Conservation (phyloP, 1,140 invertebrate genomes). For the Rhyacophila brunnea region DNA sequence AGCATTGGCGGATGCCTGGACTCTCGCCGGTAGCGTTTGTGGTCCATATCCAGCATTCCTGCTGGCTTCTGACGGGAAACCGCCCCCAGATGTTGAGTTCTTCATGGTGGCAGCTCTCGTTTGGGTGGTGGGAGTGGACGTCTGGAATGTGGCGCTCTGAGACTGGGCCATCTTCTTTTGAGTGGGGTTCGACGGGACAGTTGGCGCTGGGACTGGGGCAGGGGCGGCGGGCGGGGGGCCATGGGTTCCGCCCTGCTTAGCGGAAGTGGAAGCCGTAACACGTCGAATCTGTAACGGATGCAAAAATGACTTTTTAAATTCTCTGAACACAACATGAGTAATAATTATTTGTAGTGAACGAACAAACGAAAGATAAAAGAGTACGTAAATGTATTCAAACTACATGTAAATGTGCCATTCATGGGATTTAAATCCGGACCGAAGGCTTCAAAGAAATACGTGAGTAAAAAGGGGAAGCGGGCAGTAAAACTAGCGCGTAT, state of each 20-base stretch:
- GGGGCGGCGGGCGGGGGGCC: constrained; percentile 64
- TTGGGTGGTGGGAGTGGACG: constrained; percentile 39
- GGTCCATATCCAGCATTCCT: constrained; percentile 52
- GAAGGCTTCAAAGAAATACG: no score
- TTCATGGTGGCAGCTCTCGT: constrained; percentile 42
- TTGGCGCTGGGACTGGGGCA: constrained; percentile 61
- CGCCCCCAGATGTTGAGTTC: constrained; percentile 56
- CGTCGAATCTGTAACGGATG: constrained; percentile 47
- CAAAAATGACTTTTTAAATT: no score
- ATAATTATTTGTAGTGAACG: no score
- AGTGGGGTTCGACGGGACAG: constrained; percentile 57
- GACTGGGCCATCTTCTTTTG: constrained; percentile 54
- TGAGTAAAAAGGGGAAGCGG: no score
- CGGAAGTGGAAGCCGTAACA: constrained; percentile 47
- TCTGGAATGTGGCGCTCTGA: constrained; percentile 49
- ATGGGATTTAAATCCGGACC: no score
- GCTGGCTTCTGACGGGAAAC: constrained; percentile 52
- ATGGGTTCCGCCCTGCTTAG: constrained; percentile 33
- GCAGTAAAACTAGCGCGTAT: no score
- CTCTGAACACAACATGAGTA: no score
- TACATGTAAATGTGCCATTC: no score
- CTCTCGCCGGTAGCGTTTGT: constrained; percentile 42
- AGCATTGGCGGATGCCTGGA: constrained; percentile 48
- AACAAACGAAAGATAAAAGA: no score
- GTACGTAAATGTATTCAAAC: no score